phyloP scores from a whole-genome alignment of 1,140 invertebrate species.

The Sesamia nonagrioides region DNA sequence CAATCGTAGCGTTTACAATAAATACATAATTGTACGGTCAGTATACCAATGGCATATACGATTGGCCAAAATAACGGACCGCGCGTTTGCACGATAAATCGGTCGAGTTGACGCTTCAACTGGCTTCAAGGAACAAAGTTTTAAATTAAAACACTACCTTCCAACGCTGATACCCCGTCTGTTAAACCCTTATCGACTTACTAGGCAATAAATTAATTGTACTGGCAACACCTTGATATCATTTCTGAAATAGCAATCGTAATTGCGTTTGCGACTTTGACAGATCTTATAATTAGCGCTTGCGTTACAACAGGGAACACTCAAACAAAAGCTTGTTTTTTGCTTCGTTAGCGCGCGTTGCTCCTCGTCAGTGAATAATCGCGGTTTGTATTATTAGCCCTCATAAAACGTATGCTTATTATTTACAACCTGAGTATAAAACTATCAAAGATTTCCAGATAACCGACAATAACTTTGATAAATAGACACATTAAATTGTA shows the following conservation, averaged over 20 bases:
- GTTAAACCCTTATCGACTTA: slow-evolving; percentile 11
- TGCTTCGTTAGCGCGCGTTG: slow-evolving; percentile 9
- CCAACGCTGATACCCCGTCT: background rate
- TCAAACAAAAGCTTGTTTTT: background rate
- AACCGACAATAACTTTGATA: background rate
- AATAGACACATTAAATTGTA: slow-evolving; percentile 25
- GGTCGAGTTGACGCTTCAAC: slow-evolving; percentile 68
- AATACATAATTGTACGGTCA: slow-evolving; percentile 86
- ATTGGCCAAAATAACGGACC: slow-evolving; percentile 81
- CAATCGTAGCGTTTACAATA: slow-evolving; percentile 86
- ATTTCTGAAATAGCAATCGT: slow-evolving; percentile 21
- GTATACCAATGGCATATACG: slow-evolving; percentile 85
- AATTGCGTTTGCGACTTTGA: slow-evolving; percentile 30
- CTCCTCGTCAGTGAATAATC: background rate
- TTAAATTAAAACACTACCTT: slow-evolving; percentile 8
- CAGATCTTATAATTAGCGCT: slow-evolving; percentile 33
- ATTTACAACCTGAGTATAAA: slow-evolving; percentile 43
- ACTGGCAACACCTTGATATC: slow-evolving; percentile 37
- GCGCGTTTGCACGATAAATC: slow-evolving; percentile 76
- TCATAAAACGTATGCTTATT: slow-evolving; percentile 37
- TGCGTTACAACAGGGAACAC: slow-evolving; percentile 8
- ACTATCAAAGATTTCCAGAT: slow-evolving; percentile 39
- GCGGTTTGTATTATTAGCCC: slow-evolving; percentile 29
- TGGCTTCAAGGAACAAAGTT: slow-evolving; percentile 23
- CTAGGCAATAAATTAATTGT: slow-evolving; percentile 8